Percentiles rank a stretch among this genome's conserved stretches.
phyloP scores from a whole-genome alignment of 2,797 vertebrate genomes.

The Lutjanus campechanus region DNA sequence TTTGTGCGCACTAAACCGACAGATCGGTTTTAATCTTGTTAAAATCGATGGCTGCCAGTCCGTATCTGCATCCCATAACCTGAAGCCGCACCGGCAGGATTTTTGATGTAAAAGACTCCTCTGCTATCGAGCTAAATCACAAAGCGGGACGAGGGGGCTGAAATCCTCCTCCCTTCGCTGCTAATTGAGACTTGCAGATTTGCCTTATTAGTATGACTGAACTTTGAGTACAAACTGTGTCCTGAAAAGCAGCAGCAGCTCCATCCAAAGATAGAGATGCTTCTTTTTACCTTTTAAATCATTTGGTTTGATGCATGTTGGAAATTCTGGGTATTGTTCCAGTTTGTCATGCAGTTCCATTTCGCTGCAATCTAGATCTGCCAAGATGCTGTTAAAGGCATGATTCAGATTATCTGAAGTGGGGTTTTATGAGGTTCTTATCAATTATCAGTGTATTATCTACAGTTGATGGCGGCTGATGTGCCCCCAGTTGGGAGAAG shows the following conservation, averaged over 20 bases:
- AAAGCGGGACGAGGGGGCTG: background rate
- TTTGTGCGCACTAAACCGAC: conserved; percentile 47
- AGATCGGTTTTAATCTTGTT: conserved; percentile 76
- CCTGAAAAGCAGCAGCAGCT: background rate
- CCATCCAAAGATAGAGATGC: background rate
- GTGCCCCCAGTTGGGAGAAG: too few species aligned
- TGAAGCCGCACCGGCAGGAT: conserved; percentile 39
- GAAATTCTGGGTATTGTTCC: conserved; percentile 1
- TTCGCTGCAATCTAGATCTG: background rate
- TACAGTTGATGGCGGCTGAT: too few species aligned
- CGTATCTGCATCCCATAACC: conserved; percentile 60
- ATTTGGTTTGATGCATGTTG: background rate
- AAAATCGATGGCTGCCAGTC: conserved; percentile 73
- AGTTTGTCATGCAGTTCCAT: background rate
- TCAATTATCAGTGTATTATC: too few species aligned
- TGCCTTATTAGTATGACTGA: conserved; percentile 15
- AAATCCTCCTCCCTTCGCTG: conserved; percentile 13
- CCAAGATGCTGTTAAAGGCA: too few species aligned
- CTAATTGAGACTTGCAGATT: conserved; percentile 36
- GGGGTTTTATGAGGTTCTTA: too few species aligned
- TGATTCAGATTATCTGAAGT: too few species aligned
- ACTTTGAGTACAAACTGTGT: conserved; percentile 17
- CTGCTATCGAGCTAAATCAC: conserved; percentile 5
- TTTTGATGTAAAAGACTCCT: conserved; percentile 46
- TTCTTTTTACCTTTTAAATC: background rate